phyloP scores from a whole-genome alignment of 1,140 invertebrate species.

The Vollenhovia emeryi region DNA sequence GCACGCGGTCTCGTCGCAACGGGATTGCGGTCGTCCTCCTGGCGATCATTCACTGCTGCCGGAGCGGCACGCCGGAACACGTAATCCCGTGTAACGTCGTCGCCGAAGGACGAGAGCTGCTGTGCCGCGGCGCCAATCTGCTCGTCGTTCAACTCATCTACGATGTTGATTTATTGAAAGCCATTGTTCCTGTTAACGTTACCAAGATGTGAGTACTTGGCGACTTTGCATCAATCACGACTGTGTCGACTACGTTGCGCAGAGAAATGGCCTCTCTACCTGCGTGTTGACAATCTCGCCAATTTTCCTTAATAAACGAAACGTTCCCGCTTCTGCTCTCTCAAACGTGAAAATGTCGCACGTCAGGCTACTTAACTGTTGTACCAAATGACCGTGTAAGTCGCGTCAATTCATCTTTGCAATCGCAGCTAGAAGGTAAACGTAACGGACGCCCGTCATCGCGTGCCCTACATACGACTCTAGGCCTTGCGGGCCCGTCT shows the following conservation, averaged over 20 bases:
- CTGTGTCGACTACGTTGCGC: too few relatives aligned
- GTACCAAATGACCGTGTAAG: too few relatives aligned
- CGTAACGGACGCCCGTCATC: not conserved
- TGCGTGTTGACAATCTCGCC: too few relatives aligned
- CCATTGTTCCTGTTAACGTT: slow-evolving; percentile 67
- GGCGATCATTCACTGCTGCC: slow-evolving; percentile 53
- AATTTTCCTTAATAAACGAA: too few relatives aligned
- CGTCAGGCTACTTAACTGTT: too few relatives aligned
- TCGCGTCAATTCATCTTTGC: not conserved
- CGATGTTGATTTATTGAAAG: slow-evolving; percentile 56
- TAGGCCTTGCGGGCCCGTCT: slow-evolving; percentile 17
- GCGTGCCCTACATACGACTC: slow-evolving; percentile 39
- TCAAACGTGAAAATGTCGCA: too few relatives aligned
- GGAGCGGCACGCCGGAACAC: slow-evolving; percentile 11
- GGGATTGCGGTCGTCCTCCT: slow-evolving; percentile 58
- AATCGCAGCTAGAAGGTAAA: not conserved
- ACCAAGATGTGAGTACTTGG: slow-evolving; percentile 76
- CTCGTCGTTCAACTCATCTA: slow-evolving; percentile 68
- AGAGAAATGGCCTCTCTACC: too few relatives aligned
- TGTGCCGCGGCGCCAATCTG: slow-evolving; percentile 75
- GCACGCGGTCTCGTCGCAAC: slow-evolving; percentile 49
- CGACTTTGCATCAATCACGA: not conserved
- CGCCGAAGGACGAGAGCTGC: slow-evolving; percentile 74
- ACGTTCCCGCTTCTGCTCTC: too few relatives aligned
- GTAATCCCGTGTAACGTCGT: slow-evolving; percentile 71